Evolutionary conservation across 2,113 vertebrate species (phyloP).

Genomic region (Pedionomus torquatus): DNA sequence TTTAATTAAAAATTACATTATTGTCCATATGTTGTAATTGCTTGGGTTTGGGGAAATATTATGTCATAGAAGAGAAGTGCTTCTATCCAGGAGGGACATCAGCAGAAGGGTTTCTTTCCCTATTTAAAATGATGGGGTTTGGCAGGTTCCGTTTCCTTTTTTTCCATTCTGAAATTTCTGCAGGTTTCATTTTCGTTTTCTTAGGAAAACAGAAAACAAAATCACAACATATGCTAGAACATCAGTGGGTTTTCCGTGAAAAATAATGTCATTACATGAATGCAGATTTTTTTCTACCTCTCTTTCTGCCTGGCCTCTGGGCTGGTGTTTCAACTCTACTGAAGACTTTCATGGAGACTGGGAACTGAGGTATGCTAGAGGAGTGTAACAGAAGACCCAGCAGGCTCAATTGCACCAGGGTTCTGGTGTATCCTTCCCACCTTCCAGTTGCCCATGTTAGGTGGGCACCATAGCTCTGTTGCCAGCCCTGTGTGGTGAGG

Average conservation of each 20-base stretch:
- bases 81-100: background rate
- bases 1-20: background rate
- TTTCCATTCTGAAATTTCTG: background rate
- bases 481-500: background rate
- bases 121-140: background rate
- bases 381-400: background rate
- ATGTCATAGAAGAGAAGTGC: background rate
- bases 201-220: background rate
- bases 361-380: background rate
- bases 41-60: background rate
- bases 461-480: background rate
- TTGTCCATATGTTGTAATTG: background rate
- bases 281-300: background rate
- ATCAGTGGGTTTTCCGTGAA: background rate
- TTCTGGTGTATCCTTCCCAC: background rate
- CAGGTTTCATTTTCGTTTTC: background rate
- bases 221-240: background rate
- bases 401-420: background rate
- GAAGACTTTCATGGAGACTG: background rate
- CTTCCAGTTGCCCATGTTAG: background rate
- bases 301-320: background rate
- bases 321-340: background rate
- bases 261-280: background rate
- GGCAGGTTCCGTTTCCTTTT: background rate
- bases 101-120: background rate